Conservation (phyloP, 2,888 invertebrate genomes). For the Drosophila suboccidentalis region DNA sequence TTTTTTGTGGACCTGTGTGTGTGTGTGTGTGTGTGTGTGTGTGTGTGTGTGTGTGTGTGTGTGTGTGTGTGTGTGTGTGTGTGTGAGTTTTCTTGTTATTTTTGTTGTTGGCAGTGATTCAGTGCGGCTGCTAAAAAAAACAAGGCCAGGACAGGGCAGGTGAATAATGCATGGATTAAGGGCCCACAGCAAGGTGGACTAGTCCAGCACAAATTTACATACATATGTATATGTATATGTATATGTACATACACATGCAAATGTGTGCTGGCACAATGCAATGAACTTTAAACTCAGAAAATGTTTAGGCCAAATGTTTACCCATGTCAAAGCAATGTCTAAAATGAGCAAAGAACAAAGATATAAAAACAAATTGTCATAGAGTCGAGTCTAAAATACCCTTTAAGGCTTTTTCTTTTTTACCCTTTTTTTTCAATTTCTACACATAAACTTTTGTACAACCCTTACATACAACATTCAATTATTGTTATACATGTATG, state of each 20-base stretch:
- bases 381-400: constrained; percentile 9
- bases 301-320: constrained; percentile 52
- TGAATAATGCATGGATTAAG: constrained; percentile 50
- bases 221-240: background rate
- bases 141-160: constrained; percentile 48
- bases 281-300: constrained; percentile 64
- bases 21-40: too few relatives aligned
- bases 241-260: background rate
- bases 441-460: background rate
- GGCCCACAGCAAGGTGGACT: constrained; percentile 22
- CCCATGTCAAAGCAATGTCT: constrained; percentile 61
- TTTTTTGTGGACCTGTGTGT: background rate
- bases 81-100: constrained; percentile 3
- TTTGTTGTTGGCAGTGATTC: constrained; percentile 42
- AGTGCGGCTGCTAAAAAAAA: constrained; percentile 51
- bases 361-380: background rate
- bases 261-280: constrained; percentile 52
- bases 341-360: constrained; percentile 22
- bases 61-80: too few relatives aligned
- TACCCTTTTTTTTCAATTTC: background rate
- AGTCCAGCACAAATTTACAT: constrained; percentile 14
- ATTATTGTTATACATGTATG: background rate
- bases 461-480: background rate
- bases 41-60: too few relatives aligned
- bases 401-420: background rate